Percentiles rank a stretch among this genome's conserved stretches.
phyloP scores from a whole-genome alignment of 2,888 invertebrate species.

The Andrena dorsata region DNA sequence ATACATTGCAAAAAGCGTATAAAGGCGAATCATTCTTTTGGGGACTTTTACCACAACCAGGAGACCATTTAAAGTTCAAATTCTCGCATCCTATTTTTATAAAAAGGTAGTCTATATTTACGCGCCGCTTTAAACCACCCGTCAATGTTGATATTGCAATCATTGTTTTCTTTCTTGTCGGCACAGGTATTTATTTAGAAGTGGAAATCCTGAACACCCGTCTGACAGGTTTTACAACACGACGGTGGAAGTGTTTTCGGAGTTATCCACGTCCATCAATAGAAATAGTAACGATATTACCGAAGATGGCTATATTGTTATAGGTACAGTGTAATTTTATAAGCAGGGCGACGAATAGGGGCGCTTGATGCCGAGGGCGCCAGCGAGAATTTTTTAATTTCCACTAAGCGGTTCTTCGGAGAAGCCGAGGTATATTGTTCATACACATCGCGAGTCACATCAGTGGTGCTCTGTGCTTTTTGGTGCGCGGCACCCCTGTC shows the following conservation, averaged over 20 bases:
- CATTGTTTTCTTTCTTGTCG: slow-evolving; percentile 10
- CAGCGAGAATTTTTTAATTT: too few species aligned
- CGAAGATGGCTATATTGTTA: slow-evolving; percentile 89
- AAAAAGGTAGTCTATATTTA: slow-evolving; percentile 86
- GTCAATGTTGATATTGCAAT: not conserved
- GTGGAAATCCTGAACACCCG: slow-evolving; percentile 95
- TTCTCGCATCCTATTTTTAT: slow-evolving; percentile 90
- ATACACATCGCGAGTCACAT: too few species aligned
- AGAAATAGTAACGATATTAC: slow-evolving; percentile 88
- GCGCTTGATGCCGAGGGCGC: too few species aligned
- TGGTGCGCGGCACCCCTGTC: too few species aligned
- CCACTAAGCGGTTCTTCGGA: too few species aligned
- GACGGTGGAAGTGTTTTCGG: slow-evolving; percentile 92
- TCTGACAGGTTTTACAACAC: slow-evolving; percentile 95
- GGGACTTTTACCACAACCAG: slow-evolving; percentile 94
- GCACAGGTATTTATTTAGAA: slow-evolving; percentile 92
- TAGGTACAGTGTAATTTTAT: slow-evolving; percentile 85
- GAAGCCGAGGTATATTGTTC: too few species aligned
- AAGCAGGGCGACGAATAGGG: not conserved
- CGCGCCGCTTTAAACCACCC: not conserved
- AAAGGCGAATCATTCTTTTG: slow-evolving; percentile 95
- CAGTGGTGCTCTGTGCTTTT: too few species aligned
- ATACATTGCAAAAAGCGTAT: slow-evolving; percentile 93
- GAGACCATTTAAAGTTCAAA: slow-evolving; percentile 92
- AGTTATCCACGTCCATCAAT: slow-evolving; percentile 84